Conservation (phyloP, 2,113 vertebrate species). For the Elephas maximus region DNA sequence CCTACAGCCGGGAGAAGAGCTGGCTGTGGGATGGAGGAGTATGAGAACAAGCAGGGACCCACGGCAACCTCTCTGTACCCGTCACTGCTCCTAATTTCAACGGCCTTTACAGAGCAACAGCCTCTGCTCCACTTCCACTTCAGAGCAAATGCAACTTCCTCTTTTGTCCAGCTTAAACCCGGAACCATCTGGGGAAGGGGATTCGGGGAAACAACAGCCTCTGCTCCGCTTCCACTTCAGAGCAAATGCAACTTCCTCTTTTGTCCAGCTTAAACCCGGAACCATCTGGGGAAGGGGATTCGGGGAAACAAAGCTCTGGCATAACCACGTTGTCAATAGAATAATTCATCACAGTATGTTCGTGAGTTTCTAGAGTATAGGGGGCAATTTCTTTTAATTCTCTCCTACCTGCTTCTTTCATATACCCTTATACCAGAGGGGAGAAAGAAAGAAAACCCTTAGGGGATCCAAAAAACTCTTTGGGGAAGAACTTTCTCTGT, state of each 20-base stretch:
- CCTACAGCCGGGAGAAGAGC: not conserved
- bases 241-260: not conserved
- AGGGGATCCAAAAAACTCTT: not conserved
- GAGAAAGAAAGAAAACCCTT: not conserved
- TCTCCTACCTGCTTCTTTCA: not conserved
- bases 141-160: not conserved
- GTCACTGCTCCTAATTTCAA: not conserved
- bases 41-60: not conserved
- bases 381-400: not conserved
- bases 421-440: not conserved
- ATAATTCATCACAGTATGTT: not conserved
- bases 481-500: not conserved
- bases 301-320: not conserved
- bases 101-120: not conserved
- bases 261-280: not conserved
- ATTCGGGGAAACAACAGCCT: not conserved
- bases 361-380: not conserved
- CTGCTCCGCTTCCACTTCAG: not conserved
- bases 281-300: not conserved
- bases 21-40: not conserved
- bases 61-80: not conserved
- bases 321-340: not conserved
- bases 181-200: not conserved
- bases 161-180: not conserved
- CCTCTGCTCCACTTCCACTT: not conserved